Evolutionary conservation across 2,797 vertebrate genomes (phyloP).

Genomic region (Urophycis tenuis): DNA sequence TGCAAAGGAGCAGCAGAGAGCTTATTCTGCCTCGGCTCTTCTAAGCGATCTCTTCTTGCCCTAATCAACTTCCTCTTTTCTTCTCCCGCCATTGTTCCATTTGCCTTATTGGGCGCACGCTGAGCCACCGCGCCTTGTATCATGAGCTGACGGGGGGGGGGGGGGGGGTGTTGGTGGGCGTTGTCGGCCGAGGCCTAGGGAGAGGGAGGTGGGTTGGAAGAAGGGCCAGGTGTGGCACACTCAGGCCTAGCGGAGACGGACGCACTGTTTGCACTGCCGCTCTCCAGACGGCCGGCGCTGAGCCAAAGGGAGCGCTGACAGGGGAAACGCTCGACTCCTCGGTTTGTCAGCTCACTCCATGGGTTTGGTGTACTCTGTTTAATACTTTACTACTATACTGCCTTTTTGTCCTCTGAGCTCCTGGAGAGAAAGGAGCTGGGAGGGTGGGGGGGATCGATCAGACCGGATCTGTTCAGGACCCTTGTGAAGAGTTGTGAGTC

Average conservation of each 20-base stretch:
- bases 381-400: not conserved
- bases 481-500: not conserved
- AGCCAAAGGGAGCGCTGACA: not conserved
- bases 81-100: conserved; percentile 39
- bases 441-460: not conserved
- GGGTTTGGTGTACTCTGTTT: not conserved
- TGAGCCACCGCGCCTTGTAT: conserved; percentile 11
- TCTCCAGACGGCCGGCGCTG: not conserved
- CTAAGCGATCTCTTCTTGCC: conserved; percentile 59
- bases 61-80: conserved; percentile 69
- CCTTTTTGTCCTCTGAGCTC: not conserved
- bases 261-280: too few relatives aligned
- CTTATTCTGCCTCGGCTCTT: conserved; percentile 78
- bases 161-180: not conserved
- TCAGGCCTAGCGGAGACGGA: not conserved
- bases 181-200: not conserved
- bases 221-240: too few relatives aligned
- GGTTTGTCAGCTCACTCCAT: not conserved
- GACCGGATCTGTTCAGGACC: not conserved
- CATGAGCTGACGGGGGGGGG: not conserved
- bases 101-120: conserved; percentile 30
- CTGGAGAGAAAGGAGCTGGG: not conserved
- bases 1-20: conserved; percentile 77
- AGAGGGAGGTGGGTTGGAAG: not conserved
- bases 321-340: not conserved